A percentile compares a stretch with the other conserved stretches of the same genome.
These are phyloP conservation scores for Latrodectus elegans DNA, from an alignment of 2,888 invertebrate genomes.

Conservation along the genomic window DNA sequence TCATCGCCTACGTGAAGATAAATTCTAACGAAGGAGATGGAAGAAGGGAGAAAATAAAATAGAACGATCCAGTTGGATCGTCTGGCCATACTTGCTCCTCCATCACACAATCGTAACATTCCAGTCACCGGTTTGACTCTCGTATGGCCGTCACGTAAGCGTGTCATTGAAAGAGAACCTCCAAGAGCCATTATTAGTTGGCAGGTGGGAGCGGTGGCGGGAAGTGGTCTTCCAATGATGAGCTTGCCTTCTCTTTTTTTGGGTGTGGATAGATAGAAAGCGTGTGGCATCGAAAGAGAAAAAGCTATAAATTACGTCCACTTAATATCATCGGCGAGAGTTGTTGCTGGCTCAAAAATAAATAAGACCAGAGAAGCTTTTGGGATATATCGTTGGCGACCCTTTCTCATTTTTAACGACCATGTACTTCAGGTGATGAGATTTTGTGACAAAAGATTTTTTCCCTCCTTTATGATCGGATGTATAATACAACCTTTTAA, in stretches of 20 bases:
- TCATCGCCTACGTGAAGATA: neutral
- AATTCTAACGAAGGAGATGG: neutral
- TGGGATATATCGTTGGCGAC: neutral
- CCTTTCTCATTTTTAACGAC: neutral
- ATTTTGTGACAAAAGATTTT: too few relatives aligned
- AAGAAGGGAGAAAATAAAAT: neutral
- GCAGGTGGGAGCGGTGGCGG: neutral
- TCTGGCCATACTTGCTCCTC: neutral
- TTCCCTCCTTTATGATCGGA: too few relatives aligned
- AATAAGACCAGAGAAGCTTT: slow-evolving; percentile 39
- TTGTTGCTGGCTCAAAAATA: slow-evolving; percentile 19
- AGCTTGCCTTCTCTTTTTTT: slow-evolving; percentile 28
- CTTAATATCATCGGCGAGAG: slow-evolving; percentile 53
- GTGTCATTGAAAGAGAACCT: slow-evolving; percentile 58
- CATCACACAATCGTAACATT: neutral
- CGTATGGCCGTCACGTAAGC: slow-evolving; percentile 62
- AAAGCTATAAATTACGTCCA: slow-evolving; percentile 60
- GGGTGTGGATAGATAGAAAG: slow-evolving; percentile 37
- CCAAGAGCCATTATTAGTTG: slow-evolving; percentile 50
- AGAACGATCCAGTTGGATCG: neutral
- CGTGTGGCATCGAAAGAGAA: slow-evolving; percentile 41
- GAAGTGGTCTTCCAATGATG: slow-evolving; percentile 11
- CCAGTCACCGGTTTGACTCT: slow-evolving; percentile 39
- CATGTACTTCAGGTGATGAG: neutral
- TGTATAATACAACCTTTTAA: too few relatives aligned